phyloP scores from a whole-genome alignment of 2,888 invertebrate genomes.

The Cephalotes varians region DNA sequence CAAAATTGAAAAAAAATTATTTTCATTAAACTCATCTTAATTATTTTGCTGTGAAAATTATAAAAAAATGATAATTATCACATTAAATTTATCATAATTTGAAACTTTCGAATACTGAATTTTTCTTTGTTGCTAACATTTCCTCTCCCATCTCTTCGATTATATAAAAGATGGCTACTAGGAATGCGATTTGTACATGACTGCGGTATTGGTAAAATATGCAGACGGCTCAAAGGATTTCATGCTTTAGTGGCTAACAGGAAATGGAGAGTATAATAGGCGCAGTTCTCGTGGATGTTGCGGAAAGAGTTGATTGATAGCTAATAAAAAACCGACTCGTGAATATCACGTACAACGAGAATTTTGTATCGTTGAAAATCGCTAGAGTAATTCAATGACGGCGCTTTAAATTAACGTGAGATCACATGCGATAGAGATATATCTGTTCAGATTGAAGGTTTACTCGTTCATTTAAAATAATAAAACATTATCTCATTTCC shows the following conservation, averaged over 20 bases:
- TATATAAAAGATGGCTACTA: constrained; percentile 30
- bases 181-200: constrained; percentile 35
- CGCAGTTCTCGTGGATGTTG: constrained; percentile 20
- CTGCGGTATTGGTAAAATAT: constrained; percentile 29
- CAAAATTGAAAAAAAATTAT: background rate
- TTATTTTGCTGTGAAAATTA: background rate
- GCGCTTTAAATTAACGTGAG: constrained; percentile 1
- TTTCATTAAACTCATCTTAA: background rate
- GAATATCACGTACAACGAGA: constrained; percentile 6
- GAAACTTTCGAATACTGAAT: background rate
- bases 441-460: background rate
- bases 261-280: constrained; percentile 40
- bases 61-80: background rate
- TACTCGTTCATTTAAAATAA: background rate
- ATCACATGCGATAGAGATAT: background rate
- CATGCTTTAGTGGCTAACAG: constrained; percentile 32
- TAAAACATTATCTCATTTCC: background rate
- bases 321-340: constrained; percentile 29
- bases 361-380: background rate
- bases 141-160: background rate
- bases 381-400: background rate
- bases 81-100: background rate
- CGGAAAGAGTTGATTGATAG: constrained; percentile 31
- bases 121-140: background rate
- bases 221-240: constrained; percentile 39